Percentiles rank a stretch among this genome's conserved stretches.
phyloP scores from a whole-genome alignment of 2,113 vertebrate genomes.

The Halcyon malimbica region DNA sequence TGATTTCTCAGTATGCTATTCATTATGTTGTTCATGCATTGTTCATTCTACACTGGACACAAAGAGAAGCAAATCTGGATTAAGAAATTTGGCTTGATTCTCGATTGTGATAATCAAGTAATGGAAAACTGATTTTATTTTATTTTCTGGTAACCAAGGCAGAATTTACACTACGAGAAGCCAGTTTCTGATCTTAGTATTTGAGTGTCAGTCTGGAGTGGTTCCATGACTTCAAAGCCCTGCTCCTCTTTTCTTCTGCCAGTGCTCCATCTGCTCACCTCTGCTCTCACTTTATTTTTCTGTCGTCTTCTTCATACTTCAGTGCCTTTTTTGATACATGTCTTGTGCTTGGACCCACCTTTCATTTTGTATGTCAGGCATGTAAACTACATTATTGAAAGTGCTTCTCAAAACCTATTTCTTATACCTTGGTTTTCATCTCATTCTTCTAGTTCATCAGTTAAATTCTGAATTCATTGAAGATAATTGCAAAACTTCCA shows the following conservation, averaged over 20 bases:
- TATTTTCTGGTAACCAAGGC: background rate
- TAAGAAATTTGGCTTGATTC: background rate
- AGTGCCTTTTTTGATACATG: background rate
- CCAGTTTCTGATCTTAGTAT: background rate
- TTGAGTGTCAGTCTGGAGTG: background rate
- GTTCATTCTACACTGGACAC: background rate
- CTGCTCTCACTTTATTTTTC: background rate
- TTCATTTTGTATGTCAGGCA: background rate
- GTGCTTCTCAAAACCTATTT: background rate
- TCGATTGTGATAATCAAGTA: background rate
- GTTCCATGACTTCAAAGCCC: background rate
- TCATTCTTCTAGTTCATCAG: background rate
- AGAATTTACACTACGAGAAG: background rate
- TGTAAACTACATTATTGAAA: background rate
- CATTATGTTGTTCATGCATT: accelerated
- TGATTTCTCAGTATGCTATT: background rate
- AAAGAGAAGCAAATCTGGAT: background rate
- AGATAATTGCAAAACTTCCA: background rate
- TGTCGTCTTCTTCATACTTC: background rate
- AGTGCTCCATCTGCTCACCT: background rate
- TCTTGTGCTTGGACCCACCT: background rate
- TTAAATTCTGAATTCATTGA: background rate
- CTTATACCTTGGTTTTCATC: background rate
- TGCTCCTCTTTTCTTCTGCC: background rate
- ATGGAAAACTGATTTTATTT: background rate